Conservation (phyloP, 2,113 vertebrate species). For the Beaufortia kweichowensis region DNA sequence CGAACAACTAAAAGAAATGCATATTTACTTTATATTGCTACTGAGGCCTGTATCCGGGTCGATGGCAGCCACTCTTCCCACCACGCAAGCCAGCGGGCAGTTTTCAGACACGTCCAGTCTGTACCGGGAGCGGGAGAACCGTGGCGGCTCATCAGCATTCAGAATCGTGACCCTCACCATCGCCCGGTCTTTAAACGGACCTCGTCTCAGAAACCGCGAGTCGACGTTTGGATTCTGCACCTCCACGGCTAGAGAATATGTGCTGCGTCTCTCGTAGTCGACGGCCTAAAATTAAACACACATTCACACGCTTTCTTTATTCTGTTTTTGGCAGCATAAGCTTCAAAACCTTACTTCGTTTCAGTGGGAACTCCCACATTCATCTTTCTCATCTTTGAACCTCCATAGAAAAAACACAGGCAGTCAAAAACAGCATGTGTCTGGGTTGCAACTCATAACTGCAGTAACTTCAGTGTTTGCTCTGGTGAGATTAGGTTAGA, state of each 20-base stretch:
- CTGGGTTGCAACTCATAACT: neutral
- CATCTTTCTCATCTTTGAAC: conserved; percentile 23
- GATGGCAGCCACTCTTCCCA: conserved; percentile 76
- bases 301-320: neutral
- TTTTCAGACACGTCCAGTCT: conserved; percentile 82
- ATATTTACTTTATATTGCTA: conserved; percentile 77
- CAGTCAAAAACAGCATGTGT: neutral
- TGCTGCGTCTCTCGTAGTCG: conserved; percentile 81
- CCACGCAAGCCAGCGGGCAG: conserved; percentile 74
- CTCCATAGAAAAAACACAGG: neutral
- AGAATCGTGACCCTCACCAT: conserved; percentile 81
- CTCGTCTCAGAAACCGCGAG: conserved; percentile 79
- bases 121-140: conserved; percentile 80
- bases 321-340: neutral
- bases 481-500: neutral
- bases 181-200: conserved; percentile 85
- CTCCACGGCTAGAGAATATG: conserved; percentile 84
- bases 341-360: conserved; percentile 36
- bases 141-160: conserved; percentile 84
- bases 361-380: conserved; percentile 41
- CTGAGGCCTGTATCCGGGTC: conserved; percentile 85
- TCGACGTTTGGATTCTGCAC: conserved; percentile 83
- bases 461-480: conserved; percentile 10
- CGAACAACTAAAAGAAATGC: neutral
- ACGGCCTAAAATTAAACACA: conserved; percentile 72